phyloP scores from a whole-genome alignment of 2,113 vertebrate genomes.

The Thomomys bottae region DNA sequence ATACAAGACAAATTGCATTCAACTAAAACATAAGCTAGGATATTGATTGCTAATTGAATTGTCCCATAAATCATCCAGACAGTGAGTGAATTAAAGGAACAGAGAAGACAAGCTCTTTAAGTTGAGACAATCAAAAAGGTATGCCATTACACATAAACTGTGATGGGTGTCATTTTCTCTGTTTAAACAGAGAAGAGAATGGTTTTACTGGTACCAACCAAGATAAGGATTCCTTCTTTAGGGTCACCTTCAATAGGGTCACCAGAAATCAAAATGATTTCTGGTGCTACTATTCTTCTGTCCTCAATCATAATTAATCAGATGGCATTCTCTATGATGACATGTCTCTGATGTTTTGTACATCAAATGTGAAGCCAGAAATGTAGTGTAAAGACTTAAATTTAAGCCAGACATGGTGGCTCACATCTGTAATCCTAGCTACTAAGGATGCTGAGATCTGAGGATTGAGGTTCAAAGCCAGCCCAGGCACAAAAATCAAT shows the following conservation, averaged over 20 bases:
- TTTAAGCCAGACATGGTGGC: too few relatives aligned
- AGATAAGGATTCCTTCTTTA: neutral
- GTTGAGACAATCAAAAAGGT: neutral
- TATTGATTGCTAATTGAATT: constrained; percentile 50
- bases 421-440: too few relatives aligned
- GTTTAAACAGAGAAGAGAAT: neutral
- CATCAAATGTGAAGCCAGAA: neutral
- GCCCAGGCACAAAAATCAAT: too few relatives aligned
- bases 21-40: constrained; percentile 32
- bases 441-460: too few relatives aligned
- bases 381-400: too few relatives aligned
- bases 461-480: too few relatives aligned
- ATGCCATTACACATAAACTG: neutral
- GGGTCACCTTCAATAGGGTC: too few relatives aligned
- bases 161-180: neutral
- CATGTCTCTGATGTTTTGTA: neutral
- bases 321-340: neutral
- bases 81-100: constrained; percentile 42
- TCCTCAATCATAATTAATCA: neutral
- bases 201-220: neutral
- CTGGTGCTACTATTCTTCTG: neutral
- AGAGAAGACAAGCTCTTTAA: constrained; percentile 32
- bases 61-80: constrained; percentile 64
- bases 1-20: constrained; percentile 60
- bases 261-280: neutral